Evolutionary conservation across 2,113 vertebrate species (phyloP).

Genomic region (Sinocyclocheilus anshuiensis): DNA sequence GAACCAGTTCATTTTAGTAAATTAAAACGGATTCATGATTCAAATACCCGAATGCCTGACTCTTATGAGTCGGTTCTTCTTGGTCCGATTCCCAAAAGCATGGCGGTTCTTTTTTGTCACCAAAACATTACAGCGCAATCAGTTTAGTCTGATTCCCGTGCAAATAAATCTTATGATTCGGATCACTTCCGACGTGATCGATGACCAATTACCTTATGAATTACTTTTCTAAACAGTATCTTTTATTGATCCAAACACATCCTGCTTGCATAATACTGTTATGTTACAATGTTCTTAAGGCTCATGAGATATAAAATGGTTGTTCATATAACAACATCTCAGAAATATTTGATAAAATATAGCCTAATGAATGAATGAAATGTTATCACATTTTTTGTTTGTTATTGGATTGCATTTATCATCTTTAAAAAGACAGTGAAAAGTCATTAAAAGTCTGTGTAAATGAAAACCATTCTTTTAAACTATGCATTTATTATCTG

Average conservation of each 20-base stretch:
- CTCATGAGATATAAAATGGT: not conserved
- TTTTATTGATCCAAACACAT: not conserved
- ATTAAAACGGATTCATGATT: too few species aligned
- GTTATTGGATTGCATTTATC: not conserved
- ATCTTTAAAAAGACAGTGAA: not conserved
- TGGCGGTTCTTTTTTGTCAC: not conserved
- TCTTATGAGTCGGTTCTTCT: not conserved
- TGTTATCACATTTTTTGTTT: not conserved
- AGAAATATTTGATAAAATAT: not conserved
- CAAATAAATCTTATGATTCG: not conserved
- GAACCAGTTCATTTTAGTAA: too few species aligned
- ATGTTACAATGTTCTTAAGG: too few species aligned
- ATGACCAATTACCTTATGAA: not conserved
- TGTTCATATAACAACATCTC: not conserved
- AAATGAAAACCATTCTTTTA: not conserved
- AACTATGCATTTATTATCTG: not conserved
- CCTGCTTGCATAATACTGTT: too few species aligned
- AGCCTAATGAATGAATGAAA: not conserved
- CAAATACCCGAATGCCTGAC: too few species aligned
- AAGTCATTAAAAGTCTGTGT: not conserved
- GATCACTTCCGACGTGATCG: not conserved
- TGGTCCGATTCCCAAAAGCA: not conserved
- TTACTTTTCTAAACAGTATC: not conserved
- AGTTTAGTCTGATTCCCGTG: not conserved
- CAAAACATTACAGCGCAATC: not conserved